Evolutionary conservation across 2,888 invertebrate species (phyloP), one percentile per base, ranked within the genome.

Genomic region (Amphipyra berbera): DNA sequence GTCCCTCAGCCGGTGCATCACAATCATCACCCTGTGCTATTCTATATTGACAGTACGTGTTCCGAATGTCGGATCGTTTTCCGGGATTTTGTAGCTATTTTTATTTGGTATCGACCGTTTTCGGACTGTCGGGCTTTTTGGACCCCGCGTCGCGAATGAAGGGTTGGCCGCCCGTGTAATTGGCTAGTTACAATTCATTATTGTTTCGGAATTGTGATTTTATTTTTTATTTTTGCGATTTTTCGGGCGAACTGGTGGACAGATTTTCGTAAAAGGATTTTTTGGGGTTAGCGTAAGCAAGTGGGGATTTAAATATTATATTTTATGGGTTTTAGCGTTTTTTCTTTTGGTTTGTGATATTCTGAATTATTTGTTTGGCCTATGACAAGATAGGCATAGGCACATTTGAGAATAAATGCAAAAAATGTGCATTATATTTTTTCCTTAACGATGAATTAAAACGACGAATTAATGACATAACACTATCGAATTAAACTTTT

Each of bases 21-120:
- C 93, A 93, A 94, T 94, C 91, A 92, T 93, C 93, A 89, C 90
- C 89, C 88, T 79, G 87, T 83, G 82, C 88, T 83, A 86, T 91
- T 92, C 92, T 92, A 90, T 94, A 94, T 94, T 93, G 94, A 92
- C 93, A 85, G 87, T 90, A 94, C 94, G 94, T 94, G 94, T 88
- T 68, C 82, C 76, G 94, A 94, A 93, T 95, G 70, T 76, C 66
- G 81, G 84, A 89, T 86, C 87, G 82, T 85, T 91, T 90, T 90
- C 92, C 91, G 88, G 90, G 90, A 91, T 92, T 90, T 91, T 85
- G 88, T 83, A 87, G 90, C 88, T 89, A 93, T 94, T 94, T 94
- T 93, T 93, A 92, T 94, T 90, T 85, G 84, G 87, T 82, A 90
- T 92, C 90, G 93, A 93, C 89, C 88, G 84, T 77, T 82, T 77